phyloP scores from a whole-genome alignment of 2,888 invertebrate genomes.

The Frankliniella intonsa region DNA sequence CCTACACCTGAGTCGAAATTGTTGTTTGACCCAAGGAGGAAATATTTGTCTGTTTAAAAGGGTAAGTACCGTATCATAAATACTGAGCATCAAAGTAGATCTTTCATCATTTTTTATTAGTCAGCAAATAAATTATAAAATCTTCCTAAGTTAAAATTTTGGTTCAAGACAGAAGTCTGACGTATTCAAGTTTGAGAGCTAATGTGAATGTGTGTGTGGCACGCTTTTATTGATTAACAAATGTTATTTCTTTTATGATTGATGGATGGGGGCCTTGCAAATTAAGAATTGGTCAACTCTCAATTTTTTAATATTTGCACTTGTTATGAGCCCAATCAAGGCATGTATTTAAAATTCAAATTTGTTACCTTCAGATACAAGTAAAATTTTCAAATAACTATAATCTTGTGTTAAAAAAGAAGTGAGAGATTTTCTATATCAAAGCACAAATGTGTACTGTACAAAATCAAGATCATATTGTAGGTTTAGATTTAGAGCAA shows the following conservation, averaged over 20 bases:
- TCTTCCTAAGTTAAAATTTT: background rate
- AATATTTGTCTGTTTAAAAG: no score
- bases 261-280: background rate
- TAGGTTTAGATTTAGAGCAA: background rate
- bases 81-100: background rate
- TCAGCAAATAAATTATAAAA: background rate
- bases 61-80: no score
- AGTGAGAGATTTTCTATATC: background rate
- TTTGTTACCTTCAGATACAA: background rate
- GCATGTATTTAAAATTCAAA: background rate
- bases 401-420: background rate
- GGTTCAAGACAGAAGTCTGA: slow-evolving; percentile 10
- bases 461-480: background rate
- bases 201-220: no score
- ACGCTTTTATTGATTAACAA: no score
- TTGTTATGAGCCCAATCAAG: background rate
- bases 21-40: no score
- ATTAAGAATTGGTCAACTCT: background rate
- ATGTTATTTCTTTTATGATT: background rate
- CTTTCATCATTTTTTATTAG: background rate
- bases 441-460: slow-evolving; percentile 11
- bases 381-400: background rate
- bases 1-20: no score
- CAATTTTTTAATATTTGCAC: background rate
- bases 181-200: background rate